These are phyloP conservation scores for Acrocephalus scirpaceus DNA, from an alignment of 2,797 vertebrate genomes.

Conservation along the genomic window DNA sequence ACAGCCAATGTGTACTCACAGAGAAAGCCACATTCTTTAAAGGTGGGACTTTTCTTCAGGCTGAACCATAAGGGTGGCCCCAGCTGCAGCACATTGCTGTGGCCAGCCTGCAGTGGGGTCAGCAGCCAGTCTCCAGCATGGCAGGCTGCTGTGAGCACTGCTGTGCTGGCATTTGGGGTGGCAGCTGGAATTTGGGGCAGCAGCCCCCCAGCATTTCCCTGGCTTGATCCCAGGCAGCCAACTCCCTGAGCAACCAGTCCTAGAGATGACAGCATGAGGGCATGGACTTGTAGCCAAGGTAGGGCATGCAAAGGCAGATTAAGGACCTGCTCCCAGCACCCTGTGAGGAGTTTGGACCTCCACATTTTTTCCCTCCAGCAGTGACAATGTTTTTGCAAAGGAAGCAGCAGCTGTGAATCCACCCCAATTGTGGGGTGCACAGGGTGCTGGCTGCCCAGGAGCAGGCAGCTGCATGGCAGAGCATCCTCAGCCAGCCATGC, in stretches of 20 bases:
- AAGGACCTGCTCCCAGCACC: accelerated
- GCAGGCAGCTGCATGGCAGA: neutral
- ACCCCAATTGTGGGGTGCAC: no score
- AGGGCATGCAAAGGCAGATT: neutral
- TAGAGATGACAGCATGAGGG: accelerated
- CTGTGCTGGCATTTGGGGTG: accelerated
- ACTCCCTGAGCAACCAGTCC: neutral
- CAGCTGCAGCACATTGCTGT: neutral
- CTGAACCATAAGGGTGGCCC: accelerated
- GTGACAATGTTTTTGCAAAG: neutral
- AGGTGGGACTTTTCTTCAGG: neutral
- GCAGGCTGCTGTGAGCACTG: neutral
- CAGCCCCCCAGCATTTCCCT: neutral
- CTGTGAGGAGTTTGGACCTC: neutral
- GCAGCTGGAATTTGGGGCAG: accelerated
- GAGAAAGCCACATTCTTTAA: neutral
- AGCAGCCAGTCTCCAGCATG: neutral
- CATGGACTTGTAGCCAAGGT: accelerated
- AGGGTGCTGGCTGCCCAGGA: neutral
- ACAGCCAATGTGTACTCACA: accelerated
- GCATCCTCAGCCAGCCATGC: accelerated
- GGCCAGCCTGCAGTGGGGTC: accelerated
- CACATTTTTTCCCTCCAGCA: neutral
- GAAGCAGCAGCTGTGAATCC: neutral
- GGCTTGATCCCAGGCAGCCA: neutral